Conservation (phyloP, 1,140 invertebrate genomes). For the Cecropterus lyciades region DNA sequence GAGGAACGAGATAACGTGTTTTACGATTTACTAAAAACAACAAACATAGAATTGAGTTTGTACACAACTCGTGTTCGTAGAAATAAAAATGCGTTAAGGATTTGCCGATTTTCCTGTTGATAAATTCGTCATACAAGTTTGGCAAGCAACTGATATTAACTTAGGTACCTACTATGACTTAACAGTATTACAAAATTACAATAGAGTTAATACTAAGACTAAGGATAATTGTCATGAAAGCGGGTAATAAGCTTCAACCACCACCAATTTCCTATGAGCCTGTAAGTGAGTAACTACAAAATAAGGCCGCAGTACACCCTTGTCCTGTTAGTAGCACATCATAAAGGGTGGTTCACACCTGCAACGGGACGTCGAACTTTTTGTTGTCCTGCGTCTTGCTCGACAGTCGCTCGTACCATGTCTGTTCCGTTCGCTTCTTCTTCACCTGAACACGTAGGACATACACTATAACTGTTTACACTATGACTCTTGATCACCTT, state of each 20-base stretch:
- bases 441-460: constrained; percentile 54
- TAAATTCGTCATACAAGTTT: no score
- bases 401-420: constrained; percentile 76
- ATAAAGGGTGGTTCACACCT: constrained; percentile 56
- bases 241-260: constrained; percentile 9
- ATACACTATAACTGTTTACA: constrained; percentile 22
- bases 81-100: no score
- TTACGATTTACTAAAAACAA: no score
- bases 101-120: no score
- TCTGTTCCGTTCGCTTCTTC: constrained; percentile 60
- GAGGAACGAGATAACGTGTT: no score
- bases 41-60: no score
- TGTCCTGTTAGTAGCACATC: constrained; percentile 29
- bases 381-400: constrained; percentile 59
- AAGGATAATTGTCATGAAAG: neutral
- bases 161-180: no score
- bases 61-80: no score
- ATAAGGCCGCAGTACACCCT: constrained; percentile 19
- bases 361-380: constrained; percentile 58
- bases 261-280: constrained; percentile 3
- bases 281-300: neutral
- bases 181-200: no score
- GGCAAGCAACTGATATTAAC: no score
- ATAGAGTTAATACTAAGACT: neutral
- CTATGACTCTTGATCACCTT: neutral